Conservation (phyloP, 1,140 invertebrate species). For the Lysiphlebus fabarum region DNA sequence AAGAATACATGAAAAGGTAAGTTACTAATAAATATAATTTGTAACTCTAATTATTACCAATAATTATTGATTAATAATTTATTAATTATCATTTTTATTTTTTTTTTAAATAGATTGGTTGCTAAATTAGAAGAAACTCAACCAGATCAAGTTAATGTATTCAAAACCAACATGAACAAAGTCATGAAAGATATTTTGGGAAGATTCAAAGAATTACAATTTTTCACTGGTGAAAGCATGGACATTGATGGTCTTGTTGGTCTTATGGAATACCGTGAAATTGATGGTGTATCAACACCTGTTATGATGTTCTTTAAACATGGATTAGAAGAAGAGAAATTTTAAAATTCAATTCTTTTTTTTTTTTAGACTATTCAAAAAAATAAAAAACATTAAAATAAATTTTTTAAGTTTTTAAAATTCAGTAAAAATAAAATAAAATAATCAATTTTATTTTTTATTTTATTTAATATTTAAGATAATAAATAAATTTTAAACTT, state of each 20-base stretch:
- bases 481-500: too few species aligned
- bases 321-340: conserved; percentile 91
- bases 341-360: conserved; percentile 57
- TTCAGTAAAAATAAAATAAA: too few species aligned
- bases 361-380: conserved; percentile 46
- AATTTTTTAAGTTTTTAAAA: conserved; percentile 44
- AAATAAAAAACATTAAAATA: conserved; percentile 30
- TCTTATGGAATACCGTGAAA: conserved; percentile 88
- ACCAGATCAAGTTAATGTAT: conserved; percentile 80
- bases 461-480: too few species aligned
- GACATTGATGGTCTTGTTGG: conserved; percentile 92
- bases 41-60: conserved; percentile 1
- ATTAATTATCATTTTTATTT: neutral
- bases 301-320: conserved; percentile 95
- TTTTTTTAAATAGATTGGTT: conserved; percentile 65
- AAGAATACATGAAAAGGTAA: conserved; percentile 95
- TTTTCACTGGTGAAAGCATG: conserved; percentile 94
- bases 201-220: conserved; percentile 90
- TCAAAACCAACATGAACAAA: conserved; percentile 92
- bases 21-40: conserved; percentile 37
- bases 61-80: conserved; percentile 10
- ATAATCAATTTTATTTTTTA: too few species aligned
- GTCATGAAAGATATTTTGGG: conserved; percentile 90
- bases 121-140: conserved; percentile 75
- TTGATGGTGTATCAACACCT: conserved; percentile 76